phyloP scores from a whole-genome alignment of 1,140 invertebrate species.

The Bombus difficillimus region DNA sequence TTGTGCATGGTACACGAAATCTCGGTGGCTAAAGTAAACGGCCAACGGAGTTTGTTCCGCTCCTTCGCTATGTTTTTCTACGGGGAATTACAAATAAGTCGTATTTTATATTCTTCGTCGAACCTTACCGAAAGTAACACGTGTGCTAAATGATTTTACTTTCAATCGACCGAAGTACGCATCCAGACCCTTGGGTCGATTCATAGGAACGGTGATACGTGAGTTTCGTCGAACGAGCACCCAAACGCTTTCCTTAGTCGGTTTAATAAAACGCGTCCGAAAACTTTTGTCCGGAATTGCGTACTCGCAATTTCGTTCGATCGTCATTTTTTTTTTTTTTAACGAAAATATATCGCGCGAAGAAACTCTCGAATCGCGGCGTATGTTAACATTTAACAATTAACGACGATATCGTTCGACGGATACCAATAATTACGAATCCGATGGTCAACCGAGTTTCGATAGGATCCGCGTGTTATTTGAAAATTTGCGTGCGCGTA shows the following conservation, averaged over 20 bases:
- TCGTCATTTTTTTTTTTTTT: too few species aligned
- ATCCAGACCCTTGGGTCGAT: too few species aligned
- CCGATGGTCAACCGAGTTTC: neutral
- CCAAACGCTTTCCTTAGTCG: too few species aligned
- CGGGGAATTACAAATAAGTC: neutral
- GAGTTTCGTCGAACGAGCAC: accelerated
- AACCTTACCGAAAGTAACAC: too few species aligned
- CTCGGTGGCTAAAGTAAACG: neutral
- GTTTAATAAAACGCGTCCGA: too few species aligned
- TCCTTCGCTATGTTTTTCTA: neutral
- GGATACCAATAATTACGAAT: neutral
- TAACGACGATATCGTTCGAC: neutral
- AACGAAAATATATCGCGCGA: too few species aligned
- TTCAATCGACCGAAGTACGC: too few species aligned
- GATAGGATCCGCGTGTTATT: neutral
- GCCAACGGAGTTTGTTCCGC: neutral
- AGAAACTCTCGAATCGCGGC: too few species aligned
- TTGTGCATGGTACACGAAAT: neutral
- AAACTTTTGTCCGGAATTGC: too few species aligned
- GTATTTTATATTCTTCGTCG: neutral
- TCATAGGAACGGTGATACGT: accelerated
- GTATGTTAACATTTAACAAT: too few species aligned
- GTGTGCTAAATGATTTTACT: too few species aligned
- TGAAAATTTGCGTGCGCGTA: neutral
- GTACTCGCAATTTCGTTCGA: too few species aligned